Conservation (phyloP, 2,888 invertebrate species). For the Camponotus fellah region DNA sequence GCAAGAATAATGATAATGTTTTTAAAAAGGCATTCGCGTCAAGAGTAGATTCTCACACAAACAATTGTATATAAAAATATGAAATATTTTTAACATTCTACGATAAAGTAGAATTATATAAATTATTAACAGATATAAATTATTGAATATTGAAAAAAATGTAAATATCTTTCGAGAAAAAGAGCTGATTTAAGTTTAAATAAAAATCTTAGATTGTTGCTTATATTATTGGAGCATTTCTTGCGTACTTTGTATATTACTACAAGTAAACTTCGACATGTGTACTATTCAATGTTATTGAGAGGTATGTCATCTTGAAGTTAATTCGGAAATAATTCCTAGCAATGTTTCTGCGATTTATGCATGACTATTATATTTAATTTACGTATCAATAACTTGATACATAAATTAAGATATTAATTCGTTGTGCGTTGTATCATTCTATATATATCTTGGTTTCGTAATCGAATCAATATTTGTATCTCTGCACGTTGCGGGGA, state of each 20-base stretch:
- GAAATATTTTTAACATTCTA: not conserved
- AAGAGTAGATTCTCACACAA: not conserved
- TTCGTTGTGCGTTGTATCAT: not conserved
- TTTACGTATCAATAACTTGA: slow-evolving; percentile 5
- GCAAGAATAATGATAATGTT: not conserved
- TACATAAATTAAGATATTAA: not conserved
- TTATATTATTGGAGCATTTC: not conserved
- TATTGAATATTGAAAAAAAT: not conserved
- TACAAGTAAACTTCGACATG: not conserved
- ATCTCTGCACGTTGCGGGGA: not conserved
- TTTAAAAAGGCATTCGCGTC: not conserved
- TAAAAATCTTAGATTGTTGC: not conserved
- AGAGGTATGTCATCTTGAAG: not conserved
- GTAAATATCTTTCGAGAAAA: not conserved
- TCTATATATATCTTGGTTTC: not conserved
- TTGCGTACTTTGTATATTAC: not conserved
- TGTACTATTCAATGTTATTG: not conserved
- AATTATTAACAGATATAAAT: not conserved
- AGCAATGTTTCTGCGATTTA: not conserved
- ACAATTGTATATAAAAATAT: not conserved
- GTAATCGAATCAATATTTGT: not conserved
- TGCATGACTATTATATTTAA: not conserved
- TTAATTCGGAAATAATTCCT: slow-evolving; percentile 12
- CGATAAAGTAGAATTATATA: not conserved
- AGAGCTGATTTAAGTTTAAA: not conserved